A percentile compares a stretch with the other conserved stretches of the same genome.
phyloP scores from a whole-genome alignment of 2,113 vertebrate genomes.

The Pontoporia blainvillei region DNA sequence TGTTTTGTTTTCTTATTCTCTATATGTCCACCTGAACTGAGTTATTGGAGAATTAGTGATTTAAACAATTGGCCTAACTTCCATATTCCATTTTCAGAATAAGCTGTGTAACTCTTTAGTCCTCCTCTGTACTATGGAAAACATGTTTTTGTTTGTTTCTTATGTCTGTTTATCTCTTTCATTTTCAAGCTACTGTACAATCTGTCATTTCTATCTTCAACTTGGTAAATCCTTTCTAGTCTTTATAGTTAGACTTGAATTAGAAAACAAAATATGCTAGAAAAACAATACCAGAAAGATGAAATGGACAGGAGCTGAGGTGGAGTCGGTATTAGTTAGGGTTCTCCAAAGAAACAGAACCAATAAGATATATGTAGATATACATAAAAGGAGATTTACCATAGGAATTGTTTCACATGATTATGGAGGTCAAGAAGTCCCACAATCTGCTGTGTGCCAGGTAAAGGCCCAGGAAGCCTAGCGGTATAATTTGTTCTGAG shows the following conservation, averaged over 20 bases:
- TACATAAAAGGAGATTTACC: background rate
- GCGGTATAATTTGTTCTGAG: background rate
- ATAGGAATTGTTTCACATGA: background rate
- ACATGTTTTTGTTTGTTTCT: background rate
- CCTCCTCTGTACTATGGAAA: background rate
- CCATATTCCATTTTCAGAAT: slow-evolving; percentile 10
- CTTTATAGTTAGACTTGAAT: slow-evolving; percentile 24
- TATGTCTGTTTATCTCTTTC: background rate
- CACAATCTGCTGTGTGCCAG: background rate
- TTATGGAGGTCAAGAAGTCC: background rate
- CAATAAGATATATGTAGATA: background rate
- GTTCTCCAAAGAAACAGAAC: background rate
- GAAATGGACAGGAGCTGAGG: too few relatives aligned
- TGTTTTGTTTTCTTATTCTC: background rate
- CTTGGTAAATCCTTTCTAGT: background rate
- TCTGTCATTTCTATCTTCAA: slow-evolving; percentile 35
- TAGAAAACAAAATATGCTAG: background rate
- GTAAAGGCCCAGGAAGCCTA: background rate
- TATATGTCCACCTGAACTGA: background rate
- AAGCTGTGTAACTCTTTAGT: background rate
- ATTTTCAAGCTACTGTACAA: background rate
- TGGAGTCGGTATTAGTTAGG: background rate
- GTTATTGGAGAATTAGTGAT: background rate
- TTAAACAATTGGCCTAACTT: slow-evolving; percentile 12
- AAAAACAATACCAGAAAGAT: background rate